Conservation (phyloP, 2,888 invertebrate genomes). For the Embidobia sp. region DNA sequence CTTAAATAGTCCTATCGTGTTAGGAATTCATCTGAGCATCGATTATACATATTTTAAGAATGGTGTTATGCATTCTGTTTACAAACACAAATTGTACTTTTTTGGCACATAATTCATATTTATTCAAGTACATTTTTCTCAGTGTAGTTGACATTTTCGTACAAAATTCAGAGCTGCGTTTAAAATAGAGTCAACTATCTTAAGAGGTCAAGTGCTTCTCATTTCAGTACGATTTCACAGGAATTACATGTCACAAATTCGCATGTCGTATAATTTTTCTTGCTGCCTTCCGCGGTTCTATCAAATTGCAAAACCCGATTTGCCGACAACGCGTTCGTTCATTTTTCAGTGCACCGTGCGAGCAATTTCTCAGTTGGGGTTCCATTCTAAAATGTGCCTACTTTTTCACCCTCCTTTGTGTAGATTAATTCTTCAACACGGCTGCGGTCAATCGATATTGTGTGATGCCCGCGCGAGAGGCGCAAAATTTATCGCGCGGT, state of each 20-base stretch:
- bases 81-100: too few relatives aligned
- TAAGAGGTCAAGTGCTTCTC: conserved; percentile 12
- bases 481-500: conserved; percentile 34
- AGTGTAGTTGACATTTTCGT: too few relatives aligned
- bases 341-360: conserved; percentile 32
- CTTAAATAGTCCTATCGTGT: too few relatives aligned
- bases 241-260: conserved; percentile 40
- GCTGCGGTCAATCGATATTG: conserved; percentile 41
- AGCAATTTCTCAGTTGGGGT: conserved; percentile 43
- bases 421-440: conserved; percentile 41
- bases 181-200: background rate
- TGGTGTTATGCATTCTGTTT: too few relatives aligned
- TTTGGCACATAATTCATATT: too few relatives aligned
- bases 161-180: too few relatives aligned
- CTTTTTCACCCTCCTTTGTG: conserved; percentile 41
- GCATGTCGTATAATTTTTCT: conserved; percentile 33
- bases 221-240: conserved; percentile 11
- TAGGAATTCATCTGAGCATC: too few relatives aligned
- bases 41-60: too few relatives aligned
- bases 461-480: conserved; percentile 19
- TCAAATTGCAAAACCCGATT: conserved; percentile 48
- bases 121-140: too few relatives aligned
- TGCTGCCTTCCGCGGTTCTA: conserved; percentile 36
- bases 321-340: conserved; percentile 36
- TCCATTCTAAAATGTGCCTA: conserved; percentile 42